A percentile compares a stretch with the other conserved stretches of the same genome.
These are phyloP conservation scores for Phalloptychus januarius DNA, from an alignment of 2,797 vertebrate species.

Conservation along the genomic window DNA sequence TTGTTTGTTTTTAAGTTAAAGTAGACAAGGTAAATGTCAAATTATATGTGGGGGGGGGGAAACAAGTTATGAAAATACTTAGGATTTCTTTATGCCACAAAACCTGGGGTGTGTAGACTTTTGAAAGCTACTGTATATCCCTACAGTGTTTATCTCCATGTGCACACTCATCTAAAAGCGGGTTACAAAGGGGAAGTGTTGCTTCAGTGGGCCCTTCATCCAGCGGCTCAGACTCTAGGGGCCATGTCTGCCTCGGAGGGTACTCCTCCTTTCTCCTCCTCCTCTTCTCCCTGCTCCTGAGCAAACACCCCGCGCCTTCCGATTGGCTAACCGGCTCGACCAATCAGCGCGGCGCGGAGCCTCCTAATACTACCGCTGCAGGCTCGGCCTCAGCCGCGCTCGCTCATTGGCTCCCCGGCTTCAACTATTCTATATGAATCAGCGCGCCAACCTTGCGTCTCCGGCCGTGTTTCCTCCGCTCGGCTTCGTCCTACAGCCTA, in stretches of 20 bases:
- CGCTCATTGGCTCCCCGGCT: constrained; percentile 79
- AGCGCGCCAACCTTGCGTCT: constrained; percentile 74
- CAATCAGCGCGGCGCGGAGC: constrained; percentile 71
- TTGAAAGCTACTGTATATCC: neutral
- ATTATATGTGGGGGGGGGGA: neutral
- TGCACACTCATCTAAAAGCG: constrained; percentile 37
- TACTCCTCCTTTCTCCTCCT: neutral
- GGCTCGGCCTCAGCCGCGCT: constrained; percentile 68
- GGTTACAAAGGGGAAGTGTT: constrained; percentile 49
- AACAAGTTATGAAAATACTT: neutral
- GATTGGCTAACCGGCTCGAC: constrained; percentile 70
- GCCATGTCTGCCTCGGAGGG: constrained; percentile 52
- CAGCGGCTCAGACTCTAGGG: constrained; percentile 47
- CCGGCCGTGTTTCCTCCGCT: constrained; percentile 39
- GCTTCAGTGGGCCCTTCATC: constrained; percentile 60
- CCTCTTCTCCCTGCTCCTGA: constrained; percentile 61
- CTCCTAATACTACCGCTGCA: constrained; percentile 61
- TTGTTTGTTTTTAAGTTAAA: neutral
- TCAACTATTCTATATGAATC: constrained; percentile 77
- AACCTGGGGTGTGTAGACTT: neutral
- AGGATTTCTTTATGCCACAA: neutral
- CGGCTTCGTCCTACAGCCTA: constrained; percentile 39
- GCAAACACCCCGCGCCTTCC: constrained; percentile 56
- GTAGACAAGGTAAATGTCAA: neutral
- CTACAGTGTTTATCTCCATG: constrained; percentile 42